These are phyloP conservation scores for Cerastis leucographa DNA, from an alignment of 2,888 invertebrate species.

Conservation along the genomic window DNA sequence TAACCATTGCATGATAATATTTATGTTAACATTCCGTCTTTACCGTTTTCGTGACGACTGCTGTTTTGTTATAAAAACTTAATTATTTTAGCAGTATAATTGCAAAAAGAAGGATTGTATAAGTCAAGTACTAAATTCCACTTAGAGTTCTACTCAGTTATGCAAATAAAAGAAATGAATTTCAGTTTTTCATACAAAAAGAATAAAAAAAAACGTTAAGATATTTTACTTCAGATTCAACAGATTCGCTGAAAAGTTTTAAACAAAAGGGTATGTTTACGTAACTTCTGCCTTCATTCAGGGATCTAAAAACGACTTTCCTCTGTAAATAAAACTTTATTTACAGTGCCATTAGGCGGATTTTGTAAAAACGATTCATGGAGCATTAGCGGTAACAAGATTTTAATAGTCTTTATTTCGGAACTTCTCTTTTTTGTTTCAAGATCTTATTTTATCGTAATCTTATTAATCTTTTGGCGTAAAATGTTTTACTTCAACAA, in stretches of 20 bases:
- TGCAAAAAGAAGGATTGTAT: conserved; percentile 3
- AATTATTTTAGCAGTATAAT: neutral
- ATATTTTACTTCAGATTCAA: conserved; percentile 36
- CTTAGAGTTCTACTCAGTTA: conserved; percentile 23
- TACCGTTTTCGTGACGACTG: neutral
- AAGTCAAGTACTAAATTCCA: conserved; percentile 1
- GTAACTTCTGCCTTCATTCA: conserved; percentile 47
- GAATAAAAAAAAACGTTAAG: conserved; percentile 27
- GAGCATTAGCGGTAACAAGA: conserved; percentile 51
- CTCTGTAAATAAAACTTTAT: conserved; percentile 48
- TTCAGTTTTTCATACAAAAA: conserved; percentile 20
- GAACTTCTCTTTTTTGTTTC: conserved; percentile 4
- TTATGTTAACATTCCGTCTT: neutral
- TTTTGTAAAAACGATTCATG: conserved; percentile 50
- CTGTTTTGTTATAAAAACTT: neutral
- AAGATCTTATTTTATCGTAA: neutral
- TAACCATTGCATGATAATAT: neutral
- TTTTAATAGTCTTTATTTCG: conserved; percentile 42
- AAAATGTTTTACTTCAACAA: neutral
- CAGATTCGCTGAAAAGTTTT: conserved; percentile 50
- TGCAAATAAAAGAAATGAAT: conserved; percentile 43
- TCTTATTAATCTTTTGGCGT: neutral
- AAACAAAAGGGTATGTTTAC: conserved; percentile 60
- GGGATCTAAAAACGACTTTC: conserved; percentile 42
- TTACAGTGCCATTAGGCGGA: conserved; percentile 42